These are phyloP conservation scores for Drosophila paranaensis DNA, from an alignment of 2,888 invertebrate genomes.

Conservation along the genomic window DNA sequence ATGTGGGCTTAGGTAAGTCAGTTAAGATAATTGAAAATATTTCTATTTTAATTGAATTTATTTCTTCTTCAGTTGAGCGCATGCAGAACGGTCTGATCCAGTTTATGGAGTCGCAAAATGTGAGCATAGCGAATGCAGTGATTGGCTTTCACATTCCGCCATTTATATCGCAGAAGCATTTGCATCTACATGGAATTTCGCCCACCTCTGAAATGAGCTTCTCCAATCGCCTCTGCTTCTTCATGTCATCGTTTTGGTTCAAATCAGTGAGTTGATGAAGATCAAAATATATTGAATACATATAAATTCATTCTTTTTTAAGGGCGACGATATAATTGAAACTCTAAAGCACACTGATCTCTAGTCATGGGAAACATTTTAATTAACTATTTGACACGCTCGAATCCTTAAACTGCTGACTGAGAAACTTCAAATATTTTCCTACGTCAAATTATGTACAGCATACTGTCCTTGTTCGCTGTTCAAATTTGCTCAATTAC, in stretches of 20 bases:
- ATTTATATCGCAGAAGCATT: slow-evolving; percentile 91
- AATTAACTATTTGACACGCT: not conserved
- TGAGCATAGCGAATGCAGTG: slow-evolving; percentile 85
- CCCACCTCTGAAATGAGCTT: slow-evolving; percentile 91
- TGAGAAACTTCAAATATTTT: not conserved
- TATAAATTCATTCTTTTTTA: not conserved
- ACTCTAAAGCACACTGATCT: slow-evolving; percentile 27
- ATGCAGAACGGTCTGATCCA: slow-evolving; percentile 87
- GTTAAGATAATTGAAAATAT: slow-evolving; percentile 8
- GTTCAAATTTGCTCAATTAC: not conserved
- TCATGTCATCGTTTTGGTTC: slow-evolving; percentile 92
- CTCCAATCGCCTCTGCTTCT: slow-evolving; percentile 89
- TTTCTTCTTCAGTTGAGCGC: slow-evolving; percentile 87
- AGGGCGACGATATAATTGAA: slow-evolving; percentile 26
- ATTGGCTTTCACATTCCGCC: slow-evolving; percentile 97
- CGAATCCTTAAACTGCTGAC: not conserved
- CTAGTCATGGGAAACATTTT: not conserved
- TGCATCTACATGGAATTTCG: slow-evolving; percentile 93
- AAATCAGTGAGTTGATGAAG: slow-evolving; percentile 87
- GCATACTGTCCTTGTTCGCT: not conserved
- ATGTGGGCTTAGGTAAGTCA: slow-evolving; percentile 89
- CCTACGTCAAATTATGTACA: not conserved
- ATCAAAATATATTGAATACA: not conserved
- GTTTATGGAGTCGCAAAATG: slow-evolving; percentile 85
- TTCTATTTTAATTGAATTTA: not conserved